Evolutionary conservation across 2,113 vertebrate species (phyloP), one percentile per base, ranked within the genome.

Genomic region (Notarius lentiginosus): DNA sequence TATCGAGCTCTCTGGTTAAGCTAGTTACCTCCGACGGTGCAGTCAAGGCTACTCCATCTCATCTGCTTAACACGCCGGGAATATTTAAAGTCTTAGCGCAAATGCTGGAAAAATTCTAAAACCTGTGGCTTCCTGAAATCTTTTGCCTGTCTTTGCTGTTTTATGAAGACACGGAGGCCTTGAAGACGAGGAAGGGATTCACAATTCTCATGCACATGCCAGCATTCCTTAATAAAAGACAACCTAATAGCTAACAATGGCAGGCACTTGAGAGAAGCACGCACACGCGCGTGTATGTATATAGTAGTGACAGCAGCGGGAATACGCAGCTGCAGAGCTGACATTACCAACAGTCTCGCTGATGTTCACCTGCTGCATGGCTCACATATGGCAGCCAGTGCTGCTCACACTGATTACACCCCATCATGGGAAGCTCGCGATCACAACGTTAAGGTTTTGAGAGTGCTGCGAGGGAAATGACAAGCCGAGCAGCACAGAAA

Each of bases 41-140:
- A 80, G 77, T 27, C 12, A 15, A 53, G 34, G n/a, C 58, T 87
- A 90, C 89, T 87, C 83, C 86, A 87, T 83, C 70, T 86, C 86
- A 87, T 83, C 70, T 86, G 84, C 83, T 86, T 81, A 82, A 61
- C 66, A 83, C 27, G 53, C 47, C 51, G 55, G 84, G 83, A 63
- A 2, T 56, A 56, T 56, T 76, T 27, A 47, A 61, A 63, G 76
- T 24, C 68, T 77, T 79, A 41, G 85, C 60, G n/a, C 30, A 8
- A 83, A 73, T 8, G 3, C 56, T 73, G 73, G 41, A 66, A 87
- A 84, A 72, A 75, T 47, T 27, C 65, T 14, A 76, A 83, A 72
- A 58, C 22, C 22, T 49, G 24, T 49, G 80, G 60, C 85, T 65
- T 77, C 65, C 56, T 56, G 27, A 63, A 86, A 83, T 56, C 84